Evolutionary conservation across 2,797 vertebrate species (phyloP).

Genomic region (Lutjanus campechanus): DNA sequence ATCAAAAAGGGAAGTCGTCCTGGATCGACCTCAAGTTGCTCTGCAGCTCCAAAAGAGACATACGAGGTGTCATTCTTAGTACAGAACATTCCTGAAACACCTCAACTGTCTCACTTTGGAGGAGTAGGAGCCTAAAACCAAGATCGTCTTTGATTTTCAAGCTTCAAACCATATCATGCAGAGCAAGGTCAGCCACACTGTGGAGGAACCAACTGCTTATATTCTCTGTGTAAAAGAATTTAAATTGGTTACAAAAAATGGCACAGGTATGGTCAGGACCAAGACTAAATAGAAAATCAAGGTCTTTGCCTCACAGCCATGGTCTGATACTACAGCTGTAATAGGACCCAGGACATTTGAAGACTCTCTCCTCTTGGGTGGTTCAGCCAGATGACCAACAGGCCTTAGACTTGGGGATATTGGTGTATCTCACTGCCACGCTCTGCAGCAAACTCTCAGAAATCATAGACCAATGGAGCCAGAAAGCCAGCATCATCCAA

Average conservation of each 20-base stretch:
- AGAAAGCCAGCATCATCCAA: background rate
- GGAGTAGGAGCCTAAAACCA: background rate
- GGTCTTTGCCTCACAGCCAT: background rate
- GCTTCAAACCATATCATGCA: background rate
- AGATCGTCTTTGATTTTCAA: background rate
- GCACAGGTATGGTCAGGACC: background rate
- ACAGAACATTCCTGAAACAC: background rate
- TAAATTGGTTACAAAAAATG: too few relatives aligned
- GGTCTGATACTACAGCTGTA: background rate
- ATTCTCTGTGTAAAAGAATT: background rate
- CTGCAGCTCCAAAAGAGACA: background rate
- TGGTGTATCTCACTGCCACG: constrained; percentile 8
- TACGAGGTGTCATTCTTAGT: background rate
- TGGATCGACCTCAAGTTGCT: background rate
- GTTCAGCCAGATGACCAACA: background rate
- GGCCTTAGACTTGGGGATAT: background rate
- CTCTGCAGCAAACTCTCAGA: constrained; percentile 5
- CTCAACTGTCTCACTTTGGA: background rate
- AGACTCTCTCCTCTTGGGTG: background rate
- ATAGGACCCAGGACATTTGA: background rate
- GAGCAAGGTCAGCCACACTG: background rate
- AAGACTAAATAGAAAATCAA: background rate
- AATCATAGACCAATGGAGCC: background rate
- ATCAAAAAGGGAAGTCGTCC: background rate
- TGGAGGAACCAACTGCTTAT: background rate